Evolutionary conservation across 2,797 vertebrate genomes (phyloP).

Genomic region (Amblyraja radiata): DNA sequence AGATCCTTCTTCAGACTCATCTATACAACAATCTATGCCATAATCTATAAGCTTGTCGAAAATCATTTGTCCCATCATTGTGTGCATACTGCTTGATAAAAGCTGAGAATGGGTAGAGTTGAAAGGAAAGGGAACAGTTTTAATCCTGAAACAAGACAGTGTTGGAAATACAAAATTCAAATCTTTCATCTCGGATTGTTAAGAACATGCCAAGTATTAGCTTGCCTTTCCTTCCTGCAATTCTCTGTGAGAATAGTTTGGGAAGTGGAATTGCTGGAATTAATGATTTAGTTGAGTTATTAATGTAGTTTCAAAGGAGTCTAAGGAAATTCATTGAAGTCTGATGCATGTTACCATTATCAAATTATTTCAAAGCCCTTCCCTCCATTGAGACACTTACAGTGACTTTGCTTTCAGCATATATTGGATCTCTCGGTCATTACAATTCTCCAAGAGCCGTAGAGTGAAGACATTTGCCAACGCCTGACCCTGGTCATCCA

Average conservation of each 20-base stretch:
- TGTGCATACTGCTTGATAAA: not conserved
- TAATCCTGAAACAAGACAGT: not conserved
- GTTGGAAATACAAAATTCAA: not conserved
- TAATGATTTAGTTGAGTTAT: not conserved
- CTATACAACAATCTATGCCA: too few relatives aligned
- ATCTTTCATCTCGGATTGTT: not conserved
- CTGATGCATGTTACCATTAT: not conserved
- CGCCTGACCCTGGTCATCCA: constrained; percentile 86
- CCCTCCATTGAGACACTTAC: constrained; percentile 61
- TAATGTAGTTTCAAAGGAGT: not conserved
- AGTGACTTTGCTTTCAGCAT: constrained; percentile 85
- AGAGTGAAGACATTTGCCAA: constrained; percentile 82
- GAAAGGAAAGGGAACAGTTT: not conserved
- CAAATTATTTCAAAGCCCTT: not conserved
- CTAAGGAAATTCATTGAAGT: not conserved
- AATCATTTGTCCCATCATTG: not conserved
- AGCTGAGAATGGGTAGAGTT: not conserved
- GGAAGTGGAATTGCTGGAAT: not conserved
- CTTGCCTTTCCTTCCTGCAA: too few relatives aligned
- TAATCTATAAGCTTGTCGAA: not conserved
- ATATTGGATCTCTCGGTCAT: constrained; percentile 76
- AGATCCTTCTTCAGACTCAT: too few relatives aligned
- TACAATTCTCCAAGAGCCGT: constrained; percentile 84
- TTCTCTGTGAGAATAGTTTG: not conserved
- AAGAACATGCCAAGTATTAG: not conserved